phyloP scores from a whole-genome alignment of 1,140 invertebrate species.

The Drosophila parvula region DNA sequence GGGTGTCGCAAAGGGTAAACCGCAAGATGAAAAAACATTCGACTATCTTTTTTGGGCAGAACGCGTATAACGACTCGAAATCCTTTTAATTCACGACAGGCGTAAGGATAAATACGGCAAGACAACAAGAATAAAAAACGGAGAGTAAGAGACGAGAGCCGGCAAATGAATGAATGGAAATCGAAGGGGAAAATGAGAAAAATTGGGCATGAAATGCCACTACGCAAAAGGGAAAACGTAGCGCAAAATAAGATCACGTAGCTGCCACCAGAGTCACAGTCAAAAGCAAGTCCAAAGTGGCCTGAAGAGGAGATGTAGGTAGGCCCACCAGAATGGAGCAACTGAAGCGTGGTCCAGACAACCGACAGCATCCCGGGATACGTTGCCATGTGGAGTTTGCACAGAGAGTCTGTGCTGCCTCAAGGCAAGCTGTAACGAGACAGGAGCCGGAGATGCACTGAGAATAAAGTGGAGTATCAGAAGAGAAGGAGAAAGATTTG shows the following conservation, averaged over 20 bases:
- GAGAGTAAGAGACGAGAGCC: background rate
- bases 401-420: slow-evolving; percentile 38
- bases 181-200: slow-evolving; percentile 63
- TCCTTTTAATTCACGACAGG: slow-evolving; percentile 81
- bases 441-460: slow-evolving; percentile 16
- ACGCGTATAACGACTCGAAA: slow-evolving; percentile 67
- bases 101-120: slow-evolving; percentile 58
- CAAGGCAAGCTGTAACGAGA: slow-evolving; percentile 58
- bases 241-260: slow-evolving; percentile 80
- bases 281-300: slow-evolving; percentile 14
- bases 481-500: background rate
- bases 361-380: slow-evolving; percentile 15
- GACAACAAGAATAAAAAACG: background rate
- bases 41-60: slow-evolving; percentile 68
- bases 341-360: slow-evolving; percentile 62
- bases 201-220: slow-evolving; percentile 66
- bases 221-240: slow-evolving; percentile 47
- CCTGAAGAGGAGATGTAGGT: slow-evolving; percentile 50
- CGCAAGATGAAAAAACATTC: slow-evolving; percentile 77
- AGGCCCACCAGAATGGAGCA: slow-evolving; percentile 72
- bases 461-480: background rate
- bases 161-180: slow-evolving; percentile 69
- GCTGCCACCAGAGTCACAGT: slow-evolving; percentile 50
- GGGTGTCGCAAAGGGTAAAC: slow-evolving; percentile 69
- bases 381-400: slow-evolving; percentile 37